These are phyloP conservation scores for Callyntrura guangdongensis DNA, from an alignment of 2,888 invertebrate genomes.

Conservation along the genomic window DNA sequence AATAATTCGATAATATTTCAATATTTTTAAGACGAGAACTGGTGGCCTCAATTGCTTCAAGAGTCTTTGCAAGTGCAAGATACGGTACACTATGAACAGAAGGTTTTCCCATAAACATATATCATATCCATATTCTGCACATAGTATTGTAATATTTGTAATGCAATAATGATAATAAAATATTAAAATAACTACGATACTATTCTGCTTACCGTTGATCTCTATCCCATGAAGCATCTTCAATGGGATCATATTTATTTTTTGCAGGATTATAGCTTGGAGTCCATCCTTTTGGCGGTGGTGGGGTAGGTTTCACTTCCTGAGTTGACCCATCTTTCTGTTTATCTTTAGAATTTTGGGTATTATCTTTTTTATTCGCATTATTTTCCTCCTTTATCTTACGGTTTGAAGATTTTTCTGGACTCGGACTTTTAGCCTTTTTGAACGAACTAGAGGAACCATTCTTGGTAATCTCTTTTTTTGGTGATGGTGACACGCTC, in stretches of 20 bases:
- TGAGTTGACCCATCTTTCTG: background rate
- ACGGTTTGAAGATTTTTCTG: background rate
- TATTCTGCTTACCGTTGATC: slow-evolving; percentile 89
- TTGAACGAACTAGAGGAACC: background rate
- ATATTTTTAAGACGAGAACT: slow-evolving; percentile 95
- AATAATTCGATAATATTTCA: slow-evolving; percentile 96
- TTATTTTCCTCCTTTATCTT: background rate
- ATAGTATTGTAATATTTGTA: background rate
- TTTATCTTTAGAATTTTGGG: background rate
- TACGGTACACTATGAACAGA: slow-evolving; percentile 93
- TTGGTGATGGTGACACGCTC: slow-evolving; percentile 13
- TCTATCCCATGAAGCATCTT: slow-evolving; percentile 93
- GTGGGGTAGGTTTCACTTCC: slow-evolving; percentile 23
- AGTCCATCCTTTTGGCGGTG: slow-evolving; percentile 80
- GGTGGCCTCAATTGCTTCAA: slow-evolving; percentile 95
- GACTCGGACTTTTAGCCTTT: slow-evolving; percentile 39
- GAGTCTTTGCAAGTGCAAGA: slow-evolving; percentile 94
- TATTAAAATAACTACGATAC: too few species aligned
- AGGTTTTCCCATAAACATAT: background rate
- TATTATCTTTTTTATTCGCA: background rate
- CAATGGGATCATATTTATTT: slow-evolving; percentile 92
- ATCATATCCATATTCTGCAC: too few species aligned
- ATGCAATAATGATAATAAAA: too few species aligned
- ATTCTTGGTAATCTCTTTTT: background rate
- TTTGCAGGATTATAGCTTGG: slow-evolving; percentile 91